Conservation (phyloP, 2,797 vertebrate species). For the Falco columbarius region DNA sequence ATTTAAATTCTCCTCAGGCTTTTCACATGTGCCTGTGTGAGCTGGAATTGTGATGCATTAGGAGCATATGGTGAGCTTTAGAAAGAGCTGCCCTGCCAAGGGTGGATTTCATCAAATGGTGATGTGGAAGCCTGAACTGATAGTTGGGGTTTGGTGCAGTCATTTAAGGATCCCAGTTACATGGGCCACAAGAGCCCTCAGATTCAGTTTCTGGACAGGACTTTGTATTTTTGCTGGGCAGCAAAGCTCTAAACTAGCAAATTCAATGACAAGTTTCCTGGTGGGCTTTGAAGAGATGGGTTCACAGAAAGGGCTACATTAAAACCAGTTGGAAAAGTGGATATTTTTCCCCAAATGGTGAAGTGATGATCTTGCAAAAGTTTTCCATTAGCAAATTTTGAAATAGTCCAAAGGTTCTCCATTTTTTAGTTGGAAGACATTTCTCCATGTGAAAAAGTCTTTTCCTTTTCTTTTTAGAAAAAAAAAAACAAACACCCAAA, state of each 20-base stretch:
- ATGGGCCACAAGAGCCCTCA: background rate
- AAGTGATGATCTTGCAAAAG: conserved; percentile 20
- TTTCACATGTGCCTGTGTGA: background rate
- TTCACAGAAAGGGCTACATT: background rate
- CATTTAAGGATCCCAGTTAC: background rate
- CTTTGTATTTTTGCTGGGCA: background rate
- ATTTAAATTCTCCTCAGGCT: background rate
- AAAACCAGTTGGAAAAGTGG: background rate
- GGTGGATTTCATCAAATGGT: background rate
- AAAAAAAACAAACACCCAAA: background rate
- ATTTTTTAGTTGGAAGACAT: background rate
- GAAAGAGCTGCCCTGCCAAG: background rate
- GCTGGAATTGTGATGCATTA: background rate
- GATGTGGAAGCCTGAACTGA: background rate
- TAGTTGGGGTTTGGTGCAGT: background rate
- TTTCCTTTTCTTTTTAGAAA: background rate
- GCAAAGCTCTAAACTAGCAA: background rate
- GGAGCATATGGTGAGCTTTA: background rate
- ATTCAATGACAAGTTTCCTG: background rate
- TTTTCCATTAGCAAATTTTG: conserved; percentile 11
- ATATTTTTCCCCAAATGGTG: background rate
- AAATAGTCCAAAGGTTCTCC: background rate
- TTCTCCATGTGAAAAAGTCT: background rate
- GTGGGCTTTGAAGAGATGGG: background rate
- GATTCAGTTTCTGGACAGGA: background rate